Percentiles rank a stretch among this genome's conserved stretches.
These are phyloP conservation scores for Tromatobia lineatoria DNA, from an alignment of 2,888 invertebrate genomes.

Conservation along the genomic window DNA sequence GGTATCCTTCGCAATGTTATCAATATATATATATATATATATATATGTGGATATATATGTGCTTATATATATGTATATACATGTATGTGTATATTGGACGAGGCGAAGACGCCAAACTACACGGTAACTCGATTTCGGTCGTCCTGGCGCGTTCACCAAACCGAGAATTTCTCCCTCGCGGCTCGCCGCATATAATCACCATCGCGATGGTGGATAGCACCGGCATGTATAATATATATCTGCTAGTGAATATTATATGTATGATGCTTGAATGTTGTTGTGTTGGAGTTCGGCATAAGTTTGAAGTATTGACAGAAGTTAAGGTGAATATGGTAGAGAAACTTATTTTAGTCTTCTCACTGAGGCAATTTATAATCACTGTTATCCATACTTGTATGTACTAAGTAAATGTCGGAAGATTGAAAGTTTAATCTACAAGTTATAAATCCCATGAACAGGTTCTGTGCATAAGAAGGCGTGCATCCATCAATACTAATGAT, in stretches of 20 bases:
- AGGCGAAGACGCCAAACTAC: conserved; percentile 59
- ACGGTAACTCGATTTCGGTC: conserved; percentile 64
- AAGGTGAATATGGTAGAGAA: not conserved
- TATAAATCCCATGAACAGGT: not conserved
- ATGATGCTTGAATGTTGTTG: conserved; percentile 22
- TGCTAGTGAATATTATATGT: conserved; percentile 1
- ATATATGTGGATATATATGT: conserved; percentile 1
- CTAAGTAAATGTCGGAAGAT: not conserved
- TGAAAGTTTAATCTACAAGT: not conserved
- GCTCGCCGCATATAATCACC: conserved; percentile 62
- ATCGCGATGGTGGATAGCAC: conserved; percentile 19
- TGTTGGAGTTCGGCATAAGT: conserved; percentile 1
- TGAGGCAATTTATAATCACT: not conserved
- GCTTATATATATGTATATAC: conserved; percentile 1
- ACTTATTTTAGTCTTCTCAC: not conserved
- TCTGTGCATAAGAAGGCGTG: not conserved
- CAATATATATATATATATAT: conserved; percentile 9
- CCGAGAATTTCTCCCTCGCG: conserved; percentile 65
- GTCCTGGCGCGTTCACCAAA: conserved; percentile 60
- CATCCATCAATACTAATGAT: no score
- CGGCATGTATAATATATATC: conserved; percentile 1
- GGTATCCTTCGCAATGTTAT: conserved; percentile 19
- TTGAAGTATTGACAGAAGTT: conserved; percentile 7
- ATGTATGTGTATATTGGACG: conserved; percentile 18
- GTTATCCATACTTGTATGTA: not conserved